Base-by-base conservation (phyloP, 1,140 invertebrate species). In the Philotrypesis tridentata region DNA sequence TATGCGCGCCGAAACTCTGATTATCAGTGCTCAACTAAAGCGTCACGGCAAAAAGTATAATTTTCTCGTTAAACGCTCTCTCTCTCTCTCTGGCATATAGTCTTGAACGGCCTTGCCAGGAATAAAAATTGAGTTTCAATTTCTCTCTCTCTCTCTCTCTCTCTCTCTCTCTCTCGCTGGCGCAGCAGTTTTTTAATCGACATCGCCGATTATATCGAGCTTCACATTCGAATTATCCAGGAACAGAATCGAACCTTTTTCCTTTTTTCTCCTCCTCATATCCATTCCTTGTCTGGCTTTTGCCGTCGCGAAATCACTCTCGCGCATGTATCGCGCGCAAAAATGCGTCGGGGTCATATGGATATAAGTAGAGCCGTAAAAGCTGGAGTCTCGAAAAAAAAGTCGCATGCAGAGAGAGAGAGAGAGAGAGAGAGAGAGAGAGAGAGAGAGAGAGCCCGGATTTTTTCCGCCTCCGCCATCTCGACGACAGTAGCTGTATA, bases 51-150 rank as follows among this genome's bases (percentile, higher is more conserved):
- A 65, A 65, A 25, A 65, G 25, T 65, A 25, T 65, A 25, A 65
- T 37, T 70, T 70, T 70, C 67, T 37, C 27, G 67, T 37, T 70
- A n/a, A 37, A 33, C 17, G 21, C 67, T 25, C 67, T 31, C 67
- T n/a, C n/a, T n/a, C n/a, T n/a, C n/a, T n/a, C n/a, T n/a, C n/a
- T n/a, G n/a, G n/a, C n/a, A n/a, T n/a, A n/a, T n/a, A n/a, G n/a
- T n/a, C n/a, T n/a, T n/a, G n/a, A n/a, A n/a, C n/a, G n/a, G n/a
- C n/a, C n/a, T n/a, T n/a, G n/a, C n/a, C n/a, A n/a, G n/a, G n/a
- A n/a, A n/a, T n/a, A n/a, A n/a, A n/a, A n/a, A n/a, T n/a, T n/a
- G n/a, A n/a, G n/a, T n/a, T n/a, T n/a, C n/a, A n/a, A n/a, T n/a
- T n/a, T n/a, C n/a, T n/a, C n/a, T n/a, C n/a, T n/a, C n/a, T n/a